phyloP scores from a whole-genome alignment of 1,140 invertebrate genomes.

The Pinna nobilis region DNA sequence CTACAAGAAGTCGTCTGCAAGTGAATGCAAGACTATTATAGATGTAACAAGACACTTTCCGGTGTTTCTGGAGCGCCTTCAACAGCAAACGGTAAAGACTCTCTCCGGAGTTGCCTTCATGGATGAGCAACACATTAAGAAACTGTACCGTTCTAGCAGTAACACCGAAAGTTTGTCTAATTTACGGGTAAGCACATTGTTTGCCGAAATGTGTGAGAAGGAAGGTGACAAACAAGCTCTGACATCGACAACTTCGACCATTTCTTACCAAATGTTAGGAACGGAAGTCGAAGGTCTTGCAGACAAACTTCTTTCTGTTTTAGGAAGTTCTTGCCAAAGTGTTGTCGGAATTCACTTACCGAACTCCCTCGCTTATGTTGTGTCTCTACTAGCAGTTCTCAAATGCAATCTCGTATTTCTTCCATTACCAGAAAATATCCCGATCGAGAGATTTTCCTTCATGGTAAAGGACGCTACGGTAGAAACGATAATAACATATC shows the following conservation, averaged over 20 bases:
- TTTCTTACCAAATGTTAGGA: conserved; percentile 20
- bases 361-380: conserved; percentile 53
- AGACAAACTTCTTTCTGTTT: not conserved
- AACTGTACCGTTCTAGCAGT: no score
- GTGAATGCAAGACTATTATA: no score
- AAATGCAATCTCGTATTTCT: conserved; percentile 44
- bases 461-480: conserved; percentile 47
- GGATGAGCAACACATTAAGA: no score
- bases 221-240: no score
- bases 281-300: conserved; percentile 28
- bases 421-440: conserved; percentile 51
- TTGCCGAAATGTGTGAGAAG: no score
- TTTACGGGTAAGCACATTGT: no score
- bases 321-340: conserved; percentile 3
- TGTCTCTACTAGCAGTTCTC: conserved; percentile 42
- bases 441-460: conserved; percentile 46
- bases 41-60: conserved; percentile 52
- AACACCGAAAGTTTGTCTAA: no score
- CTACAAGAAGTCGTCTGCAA: no score
- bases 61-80: conserved; percentile 51
- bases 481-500: conserved; percentile 39
- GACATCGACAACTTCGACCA: conserved; percentile 31
- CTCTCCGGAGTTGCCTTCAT: no score
- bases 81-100: no score
- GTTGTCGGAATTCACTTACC: conserved; percentile 48